These are phyloP conservation scores for Daboia siamensis DNA, from an alignment of 2,113 vertebrate species.

Conservation along the genomic window DNA sequence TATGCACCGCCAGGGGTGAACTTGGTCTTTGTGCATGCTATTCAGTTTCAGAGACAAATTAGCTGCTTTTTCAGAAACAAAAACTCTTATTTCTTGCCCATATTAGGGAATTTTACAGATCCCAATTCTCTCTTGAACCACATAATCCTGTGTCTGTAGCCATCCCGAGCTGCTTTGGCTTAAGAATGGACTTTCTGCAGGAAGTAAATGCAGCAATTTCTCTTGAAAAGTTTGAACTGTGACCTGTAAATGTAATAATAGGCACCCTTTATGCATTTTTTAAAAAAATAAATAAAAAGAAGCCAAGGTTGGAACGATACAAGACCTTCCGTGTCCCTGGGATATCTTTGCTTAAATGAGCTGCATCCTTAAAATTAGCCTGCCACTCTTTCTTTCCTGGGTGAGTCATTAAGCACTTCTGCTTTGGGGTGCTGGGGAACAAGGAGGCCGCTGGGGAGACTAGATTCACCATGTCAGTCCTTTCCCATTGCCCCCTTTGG, in stretches of 20 bases:
- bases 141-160: conserved; percentile 71
- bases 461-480: too few relatives aligned
- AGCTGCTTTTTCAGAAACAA: conserved; percentile 51
- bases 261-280: conserved; percentile 45
- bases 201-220: conserved; percentile 55
- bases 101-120: conserved; percentile 76
- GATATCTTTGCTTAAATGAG: not conserved
- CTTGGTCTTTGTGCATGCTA: conserved; percentile 62
- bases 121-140: conserved; percentile 63
- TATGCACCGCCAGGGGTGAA: conserved; percentile 51
- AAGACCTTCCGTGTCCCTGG: conserved; percentile 7
- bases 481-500: not conserved
- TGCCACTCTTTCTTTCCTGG: not conserved
- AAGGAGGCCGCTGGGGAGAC: not conserved
- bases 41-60: conserved; percentile 71
- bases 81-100: conserved; percentile 67
- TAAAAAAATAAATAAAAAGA: not conserved
- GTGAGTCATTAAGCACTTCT: not conserved
- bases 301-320: conserved; percentile 30
- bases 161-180: conserved; percentile 74
- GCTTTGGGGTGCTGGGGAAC: not conserved
- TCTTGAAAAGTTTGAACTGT: conserved; percentile 56
- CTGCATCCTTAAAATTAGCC: not conserved
- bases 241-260: conserved; percentile 35
- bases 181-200: conserved; percentile 68